phyloP scores from a whole-genome alignment of 2,113 vertebrate species.

The Macroglossus sobrinus region DNA sequence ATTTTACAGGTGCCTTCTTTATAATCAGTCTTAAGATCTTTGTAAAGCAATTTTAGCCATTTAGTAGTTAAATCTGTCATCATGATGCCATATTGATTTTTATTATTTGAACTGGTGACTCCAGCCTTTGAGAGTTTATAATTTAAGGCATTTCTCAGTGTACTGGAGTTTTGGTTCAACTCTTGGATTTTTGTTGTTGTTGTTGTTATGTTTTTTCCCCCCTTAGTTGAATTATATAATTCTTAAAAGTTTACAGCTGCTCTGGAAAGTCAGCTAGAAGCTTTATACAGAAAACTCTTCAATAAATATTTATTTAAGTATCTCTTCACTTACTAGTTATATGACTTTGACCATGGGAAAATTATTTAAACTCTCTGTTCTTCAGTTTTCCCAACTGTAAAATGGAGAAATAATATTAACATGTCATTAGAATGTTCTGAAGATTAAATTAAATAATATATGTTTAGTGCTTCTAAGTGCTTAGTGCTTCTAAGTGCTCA shows the following conservation, averaged over 20 bases:
- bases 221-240: neutral
- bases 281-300: neutral
- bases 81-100: neutral
- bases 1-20: neutral
- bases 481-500: neutral
- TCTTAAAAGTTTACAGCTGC: neutral
- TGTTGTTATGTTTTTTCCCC: neutral
- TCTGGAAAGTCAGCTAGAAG: slow-evolving; percentile 8
- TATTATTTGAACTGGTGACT: neutral
- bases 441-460: neutral
- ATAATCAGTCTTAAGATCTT: neutral
- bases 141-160: neutral
- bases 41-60: neutral
- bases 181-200: neutral
- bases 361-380: neutral
- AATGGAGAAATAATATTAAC: neutral
- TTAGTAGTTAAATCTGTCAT: neutral
- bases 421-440: neutral
- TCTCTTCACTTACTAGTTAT: neutral
- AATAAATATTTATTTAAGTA: neutral
- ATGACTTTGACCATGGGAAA: neutral
- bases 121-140: neutral
- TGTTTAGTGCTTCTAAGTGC: neutral
- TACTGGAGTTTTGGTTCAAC: neutral
- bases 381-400: neutral